Evolutionary conservation across 2,113 vertebrate genomes (phyloP), one percentile per base, ranked within the genome.

Genomic region (Chloebia gouldiae): DNA sequence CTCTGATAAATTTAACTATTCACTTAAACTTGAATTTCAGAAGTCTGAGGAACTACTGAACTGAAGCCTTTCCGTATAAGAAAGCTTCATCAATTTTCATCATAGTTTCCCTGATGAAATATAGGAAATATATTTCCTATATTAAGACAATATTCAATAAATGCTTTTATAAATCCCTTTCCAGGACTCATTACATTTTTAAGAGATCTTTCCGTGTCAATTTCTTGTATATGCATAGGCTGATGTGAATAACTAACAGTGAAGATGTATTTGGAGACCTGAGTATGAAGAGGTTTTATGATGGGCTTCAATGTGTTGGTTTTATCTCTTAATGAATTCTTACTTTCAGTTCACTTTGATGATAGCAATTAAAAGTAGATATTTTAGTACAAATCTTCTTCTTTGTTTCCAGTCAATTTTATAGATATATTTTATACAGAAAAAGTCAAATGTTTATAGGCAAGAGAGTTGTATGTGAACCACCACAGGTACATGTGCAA

Each of bases 1-100:
- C 25, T 70, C 31, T 85, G 17, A 4, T 7, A 85, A 17, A 42
- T 40, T 7, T 75, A 25, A 40, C 13, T 51, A 19, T 27, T 63
- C 12, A 40, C 51, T 79, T 82, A 54, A 40, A 40, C 20, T 53
- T 44, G 10, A 66, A 37, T 71, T 79, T 63, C 56, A 70, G 20
- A 66, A 57, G 1, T 45, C 33, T 60, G n/a, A 75, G 11, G 30
- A 8, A 15, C 11, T 45, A 15, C 5, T 78, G 50, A 71, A 19
- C 25, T 3, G 0, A 24, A 45, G 5, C 3, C 4, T 72, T 76
- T 87, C 15, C 0, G 7, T 47, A 9, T 8, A 47, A 23, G 13
- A 85, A 53, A 65, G 2, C 11, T 85, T 61, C 17, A 81, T 19
- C 15, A 64, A 8, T 56, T 84, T 81, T 65, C 37, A 33, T 60